Base-by-base conservation (phyloP, 2,113 vertebrate genomes). In the Trogon melanurus region DNA sequence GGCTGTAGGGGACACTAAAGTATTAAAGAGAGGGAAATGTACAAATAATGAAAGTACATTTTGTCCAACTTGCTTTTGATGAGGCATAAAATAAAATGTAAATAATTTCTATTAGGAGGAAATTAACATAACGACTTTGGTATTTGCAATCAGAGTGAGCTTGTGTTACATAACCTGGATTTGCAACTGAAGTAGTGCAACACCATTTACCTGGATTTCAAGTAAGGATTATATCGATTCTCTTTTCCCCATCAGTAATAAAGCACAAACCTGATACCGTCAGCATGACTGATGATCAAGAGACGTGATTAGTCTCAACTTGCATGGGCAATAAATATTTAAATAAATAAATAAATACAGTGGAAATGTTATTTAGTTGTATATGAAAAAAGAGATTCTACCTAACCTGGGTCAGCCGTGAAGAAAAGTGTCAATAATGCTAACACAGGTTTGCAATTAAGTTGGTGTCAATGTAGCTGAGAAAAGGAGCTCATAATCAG, bases 61-160 rank as follows among this genome's bases (percentile, higher is more conserved):
- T 92, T 91, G 88, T 88, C 76, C 79, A 85, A 88, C 88, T 94
- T 95, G 54, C 67, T 85, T 95, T 81, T 86, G 88, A 94, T 91
- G 50, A 96, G 91, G 70, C 69, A 90, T 64, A 95, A 93, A 93
- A 92, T 85, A 95, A 96, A 97, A 97, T 47, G 83, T 83, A 97
- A 98, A 95, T 96, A 95, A 95, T 97, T 97, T 97, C 88, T 96
- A 27, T 90, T 90, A 88, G 67, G 83, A 88, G 54, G 67, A 97
- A 94, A 95, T 88, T 84, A 97, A 95, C 79, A 85, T 85, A 93
- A 91, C 6, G 23, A 48, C 41, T 66, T 80, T 60, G 80, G 51
- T 73, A 84, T 88, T 96, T 85, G 92, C 81, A 97, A 69, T 88
- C 89, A 91, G 86, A 92, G 44, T 22, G 57, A 94, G 80, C 36